A percentile compares a stretch with the other conserved stretches of the same genome.
Conservation (phyloP, 2,113 vertebrate genomes). For the Garra rufa region DNA sequence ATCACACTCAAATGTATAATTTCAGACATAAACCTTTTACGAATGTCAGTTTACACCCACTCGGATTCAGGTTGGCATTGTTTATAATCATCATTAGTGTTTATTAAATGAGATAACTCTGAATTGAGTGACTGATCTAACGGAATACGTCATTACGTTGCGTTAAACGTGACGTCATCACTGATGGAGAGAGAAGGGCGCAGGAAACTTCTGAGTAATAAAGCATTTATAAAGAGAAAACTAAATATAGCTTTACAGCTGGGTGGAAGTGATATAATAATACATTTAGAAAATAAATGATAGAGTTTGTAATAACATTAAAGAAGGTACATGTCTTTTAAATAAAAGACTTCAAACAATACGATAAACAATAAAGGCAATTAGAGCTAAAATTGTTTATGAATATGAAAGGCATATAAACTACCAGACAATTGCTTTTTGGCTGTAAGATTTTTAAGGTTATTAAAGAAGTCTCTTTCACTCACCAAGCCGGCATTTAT, state of each 20-base stretch:
- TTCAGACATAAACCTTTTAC: background rate
- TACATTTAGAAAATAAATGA: background rate
- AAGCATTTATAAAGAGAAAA: background rate
- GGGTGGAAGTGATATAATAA: background rate
- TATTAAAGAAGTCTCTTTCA: too few species aligned
- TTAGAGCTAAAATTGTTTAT: background rate
- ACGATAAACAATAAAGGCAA: background rate
- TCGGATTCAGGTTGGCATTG: background rate
- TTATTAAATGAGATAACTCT: background rate
- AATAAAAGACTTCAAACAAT: background rate
- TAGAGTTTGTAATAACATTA: background rate
- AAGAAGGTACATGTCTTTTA: background rate
- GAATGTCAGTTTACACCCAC: background rate
- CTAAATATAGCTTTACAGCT: background rate
- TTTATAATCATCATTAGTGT: background rate
- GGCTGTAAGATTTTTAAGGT: too few species aligned
- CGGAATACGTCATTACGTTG: background rate
- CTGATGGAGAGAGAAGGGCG: background rate
- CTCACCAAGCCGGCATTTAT: too few species aligned
- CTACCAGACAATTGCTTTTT: too few species aligned
- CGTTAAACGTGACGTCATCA: background rate
- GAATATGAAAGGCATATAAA: background rate
- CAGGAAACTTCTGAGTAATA: background rate
- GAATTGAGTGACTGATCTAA: background rate
- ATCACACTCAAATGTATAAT: background rate